phyloP scores from a whole-genome alignment of 2,888 invertebrate genomes.

The Euplagia quadripunctaria region DNA sequence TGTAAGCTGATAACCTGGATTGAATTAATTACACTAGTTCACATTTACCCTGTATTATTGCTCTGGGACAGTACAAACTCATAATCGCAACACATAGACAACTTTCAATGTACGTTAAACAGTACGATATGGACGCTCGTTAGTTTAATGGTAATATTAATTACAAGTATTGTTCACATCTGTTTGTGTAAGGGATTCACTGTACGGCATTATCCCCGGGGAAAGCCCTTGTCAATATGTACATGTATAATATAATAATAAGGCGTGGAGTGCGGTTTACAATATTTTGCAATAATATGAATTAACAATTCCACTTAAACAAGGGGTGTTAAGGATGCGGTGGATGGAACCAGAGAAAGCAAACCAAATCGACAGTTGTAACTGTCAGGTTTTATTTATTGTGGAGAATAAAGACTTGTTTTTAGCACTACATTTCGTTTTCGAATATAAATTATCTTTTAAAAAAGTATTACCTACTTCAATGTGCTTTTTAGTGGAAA shows the following conservation, averaged over 20 bases:
- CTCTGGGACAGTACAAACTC: not conserved
- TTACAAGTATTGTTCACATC: conserved; percentile 44
- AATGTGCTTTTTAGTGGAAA: too few species aligned
- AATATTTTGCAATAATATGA: not conserved
- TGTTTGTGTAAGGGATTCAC: conserved; percentile 46
- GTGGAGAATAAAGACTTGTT: too few species aligned
- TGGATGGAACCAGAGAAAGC: not conserved
- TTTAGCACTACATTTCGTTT: too few species aligned
- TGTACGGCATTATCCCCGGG: conserved; percentile 32
- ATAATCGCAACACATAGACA: not conserved
- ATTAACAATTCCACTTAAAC: not conserved
- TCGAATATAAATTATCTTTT: too few species aligned
- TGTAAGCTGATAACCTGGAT: not conserved
- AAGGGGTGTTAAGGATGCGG: not conserved
- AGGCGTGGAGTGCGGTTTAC: not conserved
- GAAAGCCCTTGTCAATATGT: conserved; percentile 24
- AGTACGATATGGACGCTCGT: conserved; percentile 37
- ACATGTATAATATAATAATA: conserved; percentile 8
- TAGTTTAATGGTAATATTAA: conserved; percentile 57
- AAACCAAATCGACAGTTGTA: not conserved
- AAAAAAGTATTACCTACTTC: too few species aligned
- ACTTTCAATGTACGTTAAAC: conserved; percentile 7
- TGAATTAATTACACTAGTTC: not conserved
- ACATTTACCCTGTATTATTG: not conserved
- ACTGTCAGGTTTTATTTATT: too few species aligned